A percentile compares a stretch with the other conserved stretches of the same genome.
Evolutionary conservation across 2,113 vertebrate genomes (phyloP).

Genomic region (Piliocolobus tephrosceles): DNA sequence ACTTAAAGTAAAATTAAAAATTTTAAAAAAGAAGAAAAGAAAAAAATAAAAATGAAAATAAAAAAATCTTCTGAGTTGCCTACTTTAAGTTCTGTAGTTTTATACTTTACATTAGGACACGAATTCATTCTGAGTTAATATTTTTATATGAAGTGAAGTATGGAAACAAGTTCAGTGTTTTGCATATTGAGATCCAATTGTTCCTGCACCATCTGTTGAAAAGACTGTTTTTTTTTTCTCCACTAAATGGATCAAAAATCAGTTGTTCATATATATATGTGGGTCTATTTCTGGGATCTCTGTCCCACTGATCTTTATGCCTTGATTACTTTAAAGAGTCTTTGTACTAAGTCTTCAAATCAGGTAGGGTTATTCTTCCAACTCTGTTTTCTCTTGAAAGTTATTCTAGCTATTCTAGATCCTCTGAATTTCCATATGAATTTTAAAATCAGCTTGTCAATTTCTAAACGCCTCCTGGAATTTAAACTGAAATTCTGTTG

Average conservation of each 20-base stretch:
- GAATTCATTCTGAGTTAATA: neutral
- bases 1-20: too few relatives aligned
- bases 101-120: neutral
- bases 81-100: neutral
- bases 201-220: neutral
- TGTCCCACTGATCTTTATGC: neutral
- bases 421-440: neutral
- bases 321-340: neutral
- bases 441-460: conserved; percentile 25
- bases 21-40: too few relatives aligned
- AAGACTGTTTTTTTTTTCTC: neutral
- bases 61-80: neutral
- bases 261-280: neutral
- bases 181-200: neutral
- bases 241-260: neutral
- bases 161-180: neutral
- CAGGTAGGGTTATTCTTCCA: neutral
- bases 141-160: neutral
- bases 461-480: neutral
- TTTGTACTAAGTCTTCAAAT: neutral
- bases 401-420: neutral
- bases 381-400: neutral
- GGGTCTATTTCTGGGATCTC: neutral
- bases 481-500: neutral
- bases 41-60: too few relatives aligned